Evolutionary conservation across 2,797 vertebrate species (phyloP), one percentile per base, ranked within the genome.

Genomic region (Crossoptilon crossoptilon): DNA sequence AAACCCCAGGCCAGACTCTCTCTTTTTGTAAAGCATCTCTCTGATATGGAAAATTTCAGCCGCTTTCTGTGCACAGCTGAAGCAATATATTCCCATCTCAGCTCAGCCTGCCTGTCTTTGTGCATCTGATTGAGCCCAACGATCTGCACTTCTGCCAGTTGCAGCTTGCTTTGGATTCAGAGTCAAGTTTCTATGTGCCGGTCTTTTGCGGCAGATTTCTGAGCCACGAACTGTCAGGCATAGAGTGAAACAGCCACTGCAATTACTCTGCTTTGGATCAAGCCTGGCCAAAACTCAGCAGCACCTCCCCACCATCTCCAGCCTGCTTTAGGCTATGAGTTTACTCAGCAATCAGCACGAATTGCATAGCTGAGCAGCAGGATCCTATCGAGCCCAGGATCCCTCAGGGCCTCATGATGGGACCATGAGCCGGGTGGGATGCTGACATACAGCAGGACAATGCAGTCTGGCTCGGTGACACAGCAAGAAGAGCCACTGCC

Each of bases 21-120:
- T 72, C 76, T 93, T 95, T 92, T 91, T 92, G 73, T 72, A 90
- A 95, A 91, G 80, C 89, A 91, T 69, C 93, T 86, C 84, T 92
- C 96, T 91, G 70, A 86, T 95, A 92, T 59, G 88, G 84, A 93
- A 96, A 97, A 96, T 84, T 80, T 93, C 92, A 87, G 95, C 93
- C 83, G 93, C 93, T 93, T 96, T 92, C 95, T 84, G 90, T 6
- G 26, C 87, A 63, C 67, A 92, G 94, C 90, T 91, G 94, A 95
- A 87, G 93, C 94, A 94, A 89, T 84, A 67, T 94, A 96, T 95
- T 97, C 96, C 94, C 41, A 46, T 71, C 86, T 72, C 90, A 71
- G 73, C 82, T 46, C 64, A 68, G 87, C 77, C 80, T 41, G 84
- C 44, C 88, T 44, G 41, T 44, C 78, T 93, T 33, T 33, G 8